Evolutionary conservation across 2,797 vertebrate genomes (phyloP).

Genomic region (Chromobotia macracanthus): DNA sequence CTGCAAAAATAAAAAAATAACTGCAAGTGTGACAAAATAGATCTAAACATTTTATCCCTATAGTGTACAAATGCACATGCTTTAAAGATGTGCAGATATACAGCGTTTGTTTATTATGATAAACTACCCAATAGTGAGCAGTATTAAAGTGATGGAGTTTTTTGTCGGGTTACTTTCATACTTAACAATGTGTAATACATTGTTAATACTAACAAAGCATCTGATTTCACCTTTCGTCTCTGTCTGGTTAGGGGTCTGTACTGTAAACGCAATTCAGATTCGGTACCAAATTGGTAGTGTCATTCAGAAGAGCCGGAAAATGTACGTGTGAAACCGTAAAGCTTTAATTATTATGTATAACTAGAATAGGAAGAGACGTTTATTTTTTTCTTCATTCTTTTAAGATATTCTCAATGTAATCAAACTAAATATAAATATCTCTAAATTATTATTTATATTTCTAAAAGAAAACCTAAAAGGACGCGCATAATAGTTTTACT

Average conservation of each 20-base stretch:
- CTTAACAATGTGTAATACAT: neutral
- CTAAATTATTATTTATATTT: too few species aligned
- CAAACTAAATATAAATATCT: neutral
- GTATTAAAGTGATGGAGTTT: neutral
- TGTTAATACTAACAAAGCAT: neutral
- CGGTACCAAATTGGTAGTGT: neutral
- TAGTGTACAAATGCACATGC: neutral
- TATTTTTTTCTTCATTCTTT: too few species aligned
- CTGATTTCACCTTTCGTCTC: neutral
- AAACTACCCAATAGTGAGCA: too few species aligned
- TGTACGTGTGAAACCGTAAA: neutral
- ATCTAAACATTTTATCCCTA: too few species aligned
- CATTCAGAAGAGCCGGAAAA: neutral
- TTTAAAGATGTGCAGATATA: neutral
- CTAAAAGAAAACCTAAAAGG: neutral
- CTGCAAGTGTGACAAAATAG: neutral
- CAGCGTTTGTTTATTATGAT: too few species aligned
- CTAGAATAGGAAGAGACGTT: neutral
- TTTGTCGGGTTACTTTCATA: neutral
- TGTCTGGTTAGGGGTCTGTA: neutral
- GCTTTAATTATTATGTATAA: neutral
- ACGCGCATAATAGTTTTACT: neutral
- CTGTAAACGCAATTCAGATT: neutral
- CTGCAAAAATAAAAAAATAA: neutral
- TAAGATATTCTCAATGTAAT: too few species aligned